Base-by-base conservation (phyloP, 2,113 vertebrate species). In the Cromileptes altivelis region DNA sequence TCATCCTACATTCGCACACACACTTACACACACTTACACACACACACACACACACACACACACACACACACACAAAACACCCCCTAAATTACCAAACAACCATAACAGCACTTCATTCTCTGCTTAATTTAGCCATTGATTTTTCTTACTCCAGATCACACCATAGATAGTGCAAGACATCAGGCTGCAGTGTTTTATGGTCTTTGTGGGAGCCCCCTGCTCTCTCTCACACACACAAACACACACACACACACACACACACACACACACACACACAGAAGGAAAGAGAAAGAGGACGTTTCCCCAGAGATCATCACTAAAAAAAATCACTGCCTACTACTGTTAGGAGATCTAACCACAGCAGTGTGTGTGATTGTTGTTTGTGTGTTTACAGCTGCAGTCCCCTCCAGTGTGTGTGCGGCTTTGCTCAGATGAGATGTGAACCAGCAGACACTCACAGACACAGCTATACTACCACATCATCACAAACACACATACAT, bases 71-170 rank as follows among this genome's bases (percentile, higher is more conserved):
- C 75, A 52, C 78, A 25, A 4, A 3, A 70, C 61, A 62, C n/a
- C 4, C 49, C 63, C 58, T 80, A 70, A 1, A 72, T 76, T 80
- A 75, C 61, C n/a, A 74, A 75, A 74, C 78, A 49, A 64, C 82
- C 84, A 80, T 73, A 72, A 88, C 86, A 81, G 71, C 88, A 79
- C 81, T 90, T 89, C 82, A 83, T 88, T 90, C 90, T 87, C 86
- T 85, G 89, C 86, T 83, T 92, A 86, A 88, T 91, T 93, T 91
- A 90, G 73, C 77, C 78, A 92, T 90, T 85, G 90, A 85, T 92
- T 92, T 92, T 89, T 89, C 85, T 17, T 86, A 88, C 84, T 88
- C 65, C 73, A 88, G 71, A 88, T 87, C 72, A 57, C 84, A 80
- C 14, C 47, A 81, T 0, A 85, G 88, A 77, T 88, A 84, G 72